phyloP scores from a whole-genome alignment of 2,797 vertebrate genomes.

The Chiloscyllium punctatum region DNA sequence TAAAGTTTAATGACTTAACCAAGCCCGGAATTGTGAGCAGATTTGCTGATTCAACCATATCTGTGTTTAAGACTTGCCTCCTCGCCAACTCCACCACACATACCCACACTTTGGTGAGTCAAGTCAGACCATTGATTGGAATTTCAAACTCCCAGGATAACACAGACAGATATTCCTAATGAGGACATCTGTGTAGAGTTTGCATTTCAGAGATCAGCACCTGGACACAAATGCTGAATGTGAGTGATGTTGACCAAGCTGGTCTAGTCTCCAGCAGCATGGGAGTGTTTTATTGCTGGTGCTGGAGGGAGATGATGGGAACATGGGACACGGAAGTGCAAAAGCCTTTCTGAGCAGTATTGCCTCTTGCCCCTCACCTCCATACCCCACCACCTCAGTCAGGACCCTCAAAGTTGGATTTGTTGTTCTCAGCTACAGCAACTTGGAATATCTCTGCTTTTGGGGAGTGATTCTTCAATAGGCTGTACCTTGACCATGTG shows the following conservation, averaged over 20 bases:
- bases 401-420: background rate
- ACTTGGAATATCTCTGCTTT: background rate
- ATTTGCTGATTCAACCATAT: background rate
- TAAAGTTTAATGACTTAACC: background rate
- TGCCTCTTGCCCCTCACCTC: background rate
- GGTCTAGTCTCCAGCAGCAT: background rate
- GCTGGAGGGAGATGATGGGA: background rate
- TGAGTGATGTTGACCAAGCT: background rate
- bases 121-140: background rate
- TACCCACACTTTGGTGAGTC: background rate
- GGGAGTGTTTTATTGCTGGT: background rate
- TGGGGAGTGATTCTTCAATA: background rate
- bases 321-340: background rate
- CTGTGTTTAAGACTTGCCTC: background rate
- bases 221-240: background rate
- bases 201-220: background rate
- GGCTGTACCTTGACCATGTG: background rate
- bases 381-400: background rate
- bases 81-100: background rate
- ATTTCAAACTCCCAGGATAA: background rate
- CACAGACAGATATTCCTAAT: background rate
- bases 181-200: background rate
- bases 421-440: background rate
- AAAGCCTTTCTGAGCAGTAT: background rate
- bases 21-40: background rate